phyloP scores from a whole-genome alignment of 2,113 vertebrate genomes.

The Phaetusa simplex region DNA sequence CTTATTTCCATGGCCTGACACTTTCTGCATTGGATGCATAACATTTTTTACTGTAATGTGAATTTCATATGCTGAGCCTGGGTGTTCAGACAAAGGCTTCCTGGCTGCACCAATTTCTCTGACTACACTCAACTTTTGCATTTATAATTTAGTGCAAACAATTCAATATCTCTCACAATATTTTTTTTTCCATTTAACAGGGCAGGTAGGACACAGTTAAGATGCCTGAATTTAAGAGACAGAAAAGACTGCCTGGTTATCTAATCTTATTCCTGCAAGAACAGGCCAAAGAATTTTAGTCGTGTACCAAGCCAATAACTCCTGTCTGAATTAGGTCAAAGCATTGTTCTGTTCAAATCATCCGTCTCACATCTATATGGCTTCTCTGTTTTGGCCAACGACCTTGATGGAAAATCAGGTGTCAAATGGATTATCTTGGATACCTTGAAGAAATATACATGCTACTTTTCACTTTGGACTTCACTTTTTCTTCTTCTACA shows the following conservation, averaged over 20 bases:
- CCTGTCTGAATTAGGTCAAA: slow-evolving; percentile 25
- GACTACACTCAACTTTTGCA: background rate
- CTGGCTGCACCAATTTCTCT: background rate
- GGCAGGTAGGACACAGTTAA: background rate
- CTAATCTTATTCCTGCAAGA: background rate
- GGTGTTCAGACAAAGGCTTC: background rate
- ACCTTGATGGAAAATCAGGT: slow-evolving; percentile 3
- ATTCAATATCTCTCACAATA: background rate
- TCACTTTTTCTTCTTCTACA: background rate
- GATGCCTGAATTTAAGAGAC: background rate
- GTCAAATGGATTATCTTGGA: background rate
- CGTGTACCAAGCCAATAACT: background rate
- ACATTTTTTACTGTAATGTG: background rate
- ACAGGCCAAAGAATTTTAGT: slow-evolving; percentile 29
- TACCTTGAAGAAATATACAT: background rate
- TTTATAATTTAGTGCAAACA: background rate
- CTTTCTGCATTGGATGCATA: background rate
- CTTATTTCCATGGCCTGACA: background rate
- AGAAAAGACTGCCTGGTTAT: slow-evolving; percentile 2
- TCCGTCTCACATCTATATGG: background rate
- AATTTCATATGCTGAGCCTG: background rate
- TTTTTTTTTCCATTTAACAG: background rate
- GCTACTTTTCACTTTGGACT: background rate
- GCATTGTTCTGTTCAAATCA: background rate
- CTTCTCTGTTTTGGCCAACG: background rate